Evolutionary conservation across 2,888 invertebrate species (phyloP).

Genomic region (Sinohyriopsis cumingii): DNA sequence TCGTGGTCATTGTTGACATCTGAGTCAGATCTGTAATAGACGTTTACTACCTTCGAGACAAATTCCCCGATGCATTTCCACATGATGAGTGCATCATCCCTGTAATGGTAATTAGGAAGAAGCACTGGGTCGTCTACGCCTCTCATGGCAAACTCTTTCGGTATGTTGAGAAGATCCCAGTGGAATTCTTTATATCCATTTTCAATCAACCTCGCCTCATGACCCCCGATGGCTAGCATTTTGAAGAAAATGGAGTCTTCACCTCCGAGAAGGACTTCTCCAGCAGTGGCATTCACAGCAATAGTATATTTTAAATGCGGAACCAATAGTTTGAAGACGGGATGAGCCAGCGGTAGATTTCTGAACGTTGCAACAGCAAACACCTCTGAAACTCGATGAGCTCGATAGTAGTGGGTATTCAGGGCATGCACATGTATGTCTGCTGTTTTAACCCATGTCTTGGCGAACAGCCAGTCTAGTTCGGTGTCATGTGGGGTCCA

Average conservation of each 20-base stretch:
- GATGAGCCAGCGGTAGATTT: conserved; percentile 32
- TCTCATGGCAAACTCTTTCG: conserved; percentile 18
- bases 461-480: conserved; percentile 32
- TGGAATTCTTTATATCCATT: conserved; percentile 23
- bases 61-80: conserved; percentile 24
- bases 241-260: conserved; percentile 26
- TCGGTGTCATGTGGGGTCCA: conserved; percentile 33
- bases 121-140: conserved; percentile 25
- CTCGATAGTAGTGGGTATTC: conserved; percentile 23
- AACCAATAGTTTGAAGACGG: conserved; percentile 29
- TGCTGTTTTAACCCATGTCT: conserved; percentile 28
- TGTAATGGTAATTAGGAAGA: conserved; percentile 31
- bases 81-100: conserved; percentile 31
- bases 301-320: conserved; percentile 26
- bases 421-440: conserved; percentile 31
- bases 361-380: conserved; percentile 23
- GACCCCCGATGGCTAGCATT: conserved; percentile 21
- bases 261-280: conserved; percentile 23
- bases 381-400: conserved; percentile 29
- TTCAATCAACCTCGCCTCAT: conserved; percentile 9
- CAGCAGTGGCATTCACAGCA: conserved; percentile 25
- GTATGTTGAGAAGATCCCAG: conserved; percentile 17
- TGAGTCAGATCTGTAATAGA: conserved; percentile 25
- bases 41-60: conserved; percentile 17
- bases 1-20: conserved; percentile 26